Evolutionary conservation across 1,140 invertebrate genomes (phyloP).

Genomic region (Drosophila navojoa): DNA sequence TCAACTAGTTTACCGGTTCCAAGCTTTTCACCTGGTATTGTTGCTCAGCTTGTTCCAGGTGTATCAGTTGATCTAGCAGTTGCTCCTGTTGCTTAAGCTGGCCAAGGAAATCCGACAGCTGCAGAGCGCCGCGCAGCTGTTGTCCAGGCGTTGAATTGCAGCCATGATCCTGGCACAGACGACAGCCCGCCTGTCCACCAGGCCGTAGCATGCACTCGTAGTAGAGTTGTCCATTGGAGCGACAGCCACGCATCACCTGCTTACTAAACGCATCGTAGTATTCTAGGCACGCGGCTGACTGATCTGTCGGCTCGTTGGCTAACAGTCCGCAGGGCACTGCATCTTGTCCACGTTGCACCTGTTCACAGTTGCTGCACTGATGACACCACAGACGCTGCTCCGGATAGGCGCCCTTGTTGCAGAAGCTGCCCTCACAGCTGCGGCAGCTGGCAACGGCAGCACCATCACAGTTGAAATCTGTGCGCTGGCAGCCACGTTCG

Average conservation of each 20-base stretch:
- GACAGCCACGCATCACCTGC: slow-evolving; percentile 61
- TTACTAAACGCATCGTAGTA: slow-evolving; percentile 51
- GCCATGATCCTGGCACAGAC: slow-evolving; percentile 50
- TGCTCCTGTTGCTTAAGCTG: neutral
- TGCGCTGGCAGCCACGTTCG: slow-evolving; percentile 55
- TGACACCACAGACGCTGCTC: slow-evolving; percentile 66
- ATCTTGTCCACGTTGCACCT: slow-evolving; percentile 23
- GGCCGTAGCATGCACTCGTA: slow-evolving; percentile 65
- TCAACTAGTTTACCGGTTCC: too few relatives aligned
- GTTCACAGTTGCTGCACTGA: slow-evolving; percentile 60
- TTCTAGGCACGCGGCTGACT: slow-evolving; percentile 55
- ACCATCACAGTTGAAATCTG: slow-evolving; percentile 47
- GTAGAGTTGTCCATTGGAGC: slow-evolving; percentile 56
- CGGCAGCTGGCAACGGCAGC: slow-evolving; percentile 40
- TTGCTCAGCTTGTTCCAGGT: too few relatives aligned
- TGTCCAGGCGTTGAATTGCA: slow-evolving; percentile 59
- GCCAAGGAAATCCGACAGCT: too few relatives aligned
- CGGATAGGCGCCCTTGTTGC: slow-evolving; percentile 67
- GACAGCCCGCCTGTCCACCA: slow-evolving; percentile 30
- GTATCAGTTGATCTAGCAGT: neutral
- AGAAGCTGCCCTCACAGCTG: slow-evolving; percentile 67
- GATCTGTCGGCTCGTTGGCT: slow-evolving; percentile 54
- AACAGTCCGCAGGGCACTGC: slow-evolving; percentile 46
- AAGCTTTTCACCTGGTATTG: neutral
- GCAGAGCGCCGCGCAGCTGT: slow-evolving; percentile 13